A percentile compares a stretch with the other conserved stretches of the same genome.
Conservation (phyloP, 1,140 invertebrate species). For the Ectropis grisescens region DNA sequence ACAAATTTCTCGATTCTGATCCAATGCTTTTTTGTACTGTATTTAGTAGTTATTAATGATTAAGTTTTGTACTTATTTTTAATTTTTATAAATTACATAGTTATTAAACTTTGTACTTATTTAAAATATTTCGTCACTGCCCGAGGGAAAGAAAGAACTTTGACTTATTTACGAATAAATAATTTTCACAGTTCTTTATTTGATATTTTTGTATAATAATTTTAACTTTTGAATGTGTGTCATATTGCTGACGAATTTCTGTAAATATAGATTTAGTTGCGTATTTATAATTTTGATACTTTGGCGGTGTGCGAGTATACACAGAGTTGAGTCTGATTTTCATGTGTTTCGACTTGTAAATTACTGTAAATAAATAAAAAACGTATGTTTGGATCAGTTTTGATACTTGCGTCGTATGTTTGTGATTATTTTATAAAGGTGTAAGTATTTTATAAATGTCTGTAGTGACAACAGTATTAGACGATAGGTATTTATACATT, state of each 20-base stretch:
- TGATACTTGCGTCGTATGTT: constrained; percentile 34
- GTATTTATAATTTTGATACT: constrained; percentile 41
- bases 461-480: constrained; percentile 40
- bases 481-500: constrained; percentile 39
- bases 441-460: constrained; percentile 41
- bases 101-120: no score
- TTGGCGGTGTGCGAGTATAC: constrained; percentile 15
- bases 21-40: no score
- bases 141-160: constrained; percentile 4
- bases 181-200: constrained; percentile 12
- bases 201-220: constrained; percentile 27
- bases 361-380: constrained; percentile 52
- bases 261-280: constrained; percentile 53
- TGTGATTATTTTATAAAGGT: no score
- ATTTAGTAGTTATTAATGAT: no score
- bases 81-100: no score
- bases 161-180: no score
- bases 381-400: constrained; percentile 17
- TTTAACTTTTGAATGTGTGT: constrained; percentile 26
- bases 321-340: constrained; percentile 16
- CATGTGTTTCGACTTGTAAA: constrained; percentile 40
- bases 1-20: no score
- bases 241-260: constrained; percentile 28
- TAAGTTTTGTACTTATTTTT: no score
- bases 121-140: constrained; percentile 16